Evolutionary conservation across 1,140 invertebrate species (phyloP).

Genomic region (Agrypnia vestita): DNA sequence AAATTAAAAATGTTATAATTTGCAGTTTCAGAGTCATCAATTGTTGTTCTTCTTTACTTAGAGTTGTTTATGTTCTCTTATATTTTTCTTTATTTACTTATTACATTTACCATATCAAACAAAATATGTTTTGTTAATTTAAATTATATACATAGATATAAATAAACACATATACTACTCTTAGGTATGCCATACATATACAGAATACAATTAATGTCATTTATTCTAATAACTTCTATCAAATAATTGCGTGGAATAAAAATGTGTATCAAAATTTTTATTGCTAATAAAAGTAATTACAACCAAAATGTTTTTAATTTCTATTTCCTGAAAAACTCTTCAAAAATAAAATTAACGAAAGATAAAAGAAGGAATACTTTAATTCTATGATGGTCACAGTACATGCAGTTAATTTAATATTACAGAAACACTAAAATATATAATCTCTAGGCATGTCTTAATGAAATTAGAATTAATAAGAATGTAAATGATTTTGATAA

Average conservation of each 20-base stretch:
- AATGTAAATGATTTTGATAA: too few relatives aligned
- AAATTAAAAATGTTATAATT: constrained; percentile 43
- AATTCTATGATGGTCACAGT: too few relatives aligned
- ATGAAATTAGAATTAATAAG: too few relatives aligned
- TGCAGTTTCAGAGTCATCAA: not conserved
- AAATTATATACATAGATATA: constrained; percentile 45
- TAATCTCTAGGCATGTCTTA: too few relatives aligned
- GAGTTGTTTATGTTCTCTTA: constrained; percentile 1
- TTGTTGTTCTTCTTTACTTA: not conserved
- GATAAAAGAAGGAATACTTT: too few relatives aligned
- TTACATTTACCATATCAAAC: constrained; percentile 47
- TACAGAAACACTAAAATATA: too few relatives aligned
- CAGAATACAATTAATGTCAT: constrained; percentile 48
- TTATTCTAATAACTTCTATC: constrained; percentile 57
- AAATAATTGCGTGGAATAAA: constrained; percentile 60
- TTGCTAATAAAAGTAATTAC: constrained; percentile 61
- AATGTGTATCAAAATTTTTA: constrained; percentile 61
- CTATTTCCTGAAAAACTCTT: not conserved
- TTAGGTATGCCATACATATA: constrained; percentile 55
- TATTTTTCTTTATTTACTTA: constrained; percentile 34
- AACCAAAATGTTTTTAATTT: constrained; percentile 47
- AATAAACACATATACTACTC: constrained; percentile 54
- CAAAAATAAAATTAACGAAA: too few relatives aligned
- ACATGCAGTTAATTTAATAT: too few relatives aligned
- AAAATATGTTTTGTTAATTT: constrained; percentile 25